Conservation (phyloP, 2,888 invertebrate species). For the Sesia apiformis region DNA sequence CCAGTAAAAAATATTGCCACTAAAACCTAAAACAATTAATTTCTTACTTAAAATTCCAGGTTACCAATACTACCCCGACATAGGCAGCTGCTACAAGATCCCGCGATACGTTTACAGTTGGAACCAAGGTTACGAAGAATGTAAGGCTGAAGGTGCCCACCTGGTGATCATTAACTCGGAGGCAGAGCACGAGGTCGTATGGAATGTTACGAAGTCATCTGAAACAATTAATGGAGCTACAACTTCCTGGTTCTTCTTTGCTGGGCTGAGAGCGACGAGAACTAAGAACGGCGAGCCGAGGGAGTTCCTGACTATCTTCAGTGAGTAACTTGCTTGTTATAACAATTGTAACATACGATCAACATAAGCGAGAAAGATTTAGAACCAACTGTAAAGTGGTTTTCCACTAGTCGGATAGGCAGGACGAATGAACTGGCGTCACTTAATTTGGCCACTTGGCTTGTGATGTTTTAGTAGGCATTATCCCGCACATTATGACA, state of each 20-base stretch:
- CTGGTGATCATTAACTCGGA: conserved; percentile 5
- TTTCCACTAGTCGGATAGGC: no score
- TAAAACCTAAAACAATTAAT: no score
- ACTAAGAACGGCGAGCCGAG: conserved; percentile 1
- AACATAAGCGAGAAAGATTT: no score
- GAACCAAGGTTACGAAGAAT: conserved; percentile 6
- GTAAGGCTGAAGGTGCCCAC: conserved; percentile 6
- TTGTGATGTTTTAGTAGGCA: no score
- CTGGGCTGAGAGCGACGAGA: conserved; percentile 6
- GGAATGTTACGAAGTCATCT: conserved; percentile 1
- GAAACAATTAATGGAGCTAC: neutral
- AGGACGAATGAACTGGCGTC: no score
- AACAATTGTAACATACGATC: no score
- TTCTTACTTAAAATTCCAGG: neutral
- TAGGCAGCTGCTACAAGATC: conserved; percentile 6
- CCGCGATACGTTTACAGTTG: conserved; percentile 2
- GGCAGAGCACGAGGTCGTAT: conserved; percentile 3
- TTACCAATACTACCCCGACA: neutral
- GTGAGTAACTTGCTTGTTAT: neutral
- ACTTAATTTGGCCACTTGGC: no score
- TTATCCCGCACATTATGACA: no score
- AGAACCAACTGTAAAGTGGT: no score
- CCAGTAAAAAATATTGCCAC: no score
- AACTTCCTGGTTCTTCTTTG: conserved; percentile 5
- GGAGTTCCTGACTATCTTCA: conserved; percentile 4